phyloP scores from a whole-genome alignment of 2,113 vertebrate species.

The Phaethon lepturus region DNA sequence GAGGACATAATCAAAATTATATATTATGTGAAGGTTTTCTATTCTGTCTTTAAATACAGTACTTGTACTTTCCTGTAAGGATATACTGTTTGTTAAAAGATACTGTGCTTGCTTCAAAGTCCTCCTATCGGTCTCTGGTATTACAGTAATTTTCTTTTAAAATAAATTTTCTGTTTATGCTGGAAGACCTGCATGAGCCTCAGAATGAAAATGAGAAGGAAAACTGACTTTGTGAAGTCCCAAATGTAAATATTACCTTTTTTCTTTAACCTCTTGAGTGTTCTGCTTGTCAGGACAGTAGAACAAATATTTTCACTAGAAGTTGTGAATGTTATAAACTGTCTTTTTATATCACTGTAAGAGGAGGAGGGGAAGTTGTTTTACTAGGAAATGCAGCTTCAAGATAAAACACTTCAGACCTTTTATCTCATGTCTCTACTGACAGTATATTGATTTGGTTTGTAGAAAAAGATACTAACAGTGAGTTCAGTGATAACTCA shows the following conservation, averaged over 20 bases:
- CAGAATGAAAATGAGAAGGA: neutral
- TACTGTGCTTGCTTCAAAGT: neutral
- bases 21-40: neutral
- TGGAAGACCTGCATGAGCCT: neutral
- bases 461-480: neutral
- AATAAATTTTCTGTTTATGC: neutral
- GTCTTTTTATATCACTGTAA: neutral
- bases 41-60: neutral
- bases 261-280: neutral
- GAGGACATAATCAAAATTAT: neutral
- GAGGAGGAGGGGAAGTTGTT: neutral
- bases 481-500: neutral
- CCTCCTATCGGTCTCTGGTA: constrained; percentile 8
- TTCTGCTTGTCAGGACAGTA: neutral
- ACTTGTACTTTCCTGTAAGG: neutral
- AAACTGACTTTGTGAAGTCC: neutral
- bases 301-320: neutral
- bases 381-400: neutral
- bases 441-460: neutral
- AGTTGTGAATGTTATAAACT: neutral
- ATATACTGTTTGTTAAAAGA: neutral
- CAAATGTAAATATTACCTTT: neutral
- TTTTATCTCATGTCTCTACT: neutral
- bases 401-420: neutral
- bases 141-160: constrained; percentile 22